phyloP scores from a whole-genome alignment of 2,888 invertebrate species.

The Scaeva pyrastri region DNA sequence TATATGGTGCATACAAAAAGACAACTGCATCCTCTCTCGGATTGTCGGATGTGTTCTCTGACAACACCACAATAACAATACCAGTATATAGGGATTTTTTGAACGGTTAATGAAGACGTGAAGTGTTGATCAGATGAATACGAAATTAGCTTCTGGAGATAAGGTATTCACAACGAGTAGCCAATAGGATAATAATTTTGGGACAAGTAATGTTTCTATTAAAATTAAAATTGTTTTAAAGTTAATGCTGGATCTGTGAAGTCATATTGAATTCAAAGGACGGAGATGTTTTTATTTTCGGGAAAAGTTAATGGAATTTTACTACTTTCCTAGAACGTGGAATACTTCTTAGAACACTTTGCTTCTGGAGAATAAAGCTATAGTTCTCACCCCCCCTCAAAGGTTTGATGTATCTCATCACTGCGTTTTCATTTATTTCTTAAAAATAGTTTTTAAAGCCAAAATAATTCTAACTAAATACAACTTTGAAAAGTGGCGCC shows the following conservation, averaged over 20 bases:
- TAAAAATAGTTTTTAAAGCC: no score
- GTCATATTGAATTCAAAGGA: neutral
- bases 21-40: slow-evolving; percentile 18
- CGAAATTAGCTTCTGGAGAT: slow-evolving; percentile 66
- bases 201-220: slow-evolving; percentile 31
- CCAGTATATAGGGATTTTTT: neutral
- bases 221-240: neutral
- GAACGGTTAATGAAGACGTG: slow-evolving; percentile 43
- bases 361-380: no score
- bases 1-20: slow-evolving; percentile 50
- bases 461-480: no score
- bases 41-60: slow-evolving; percentile 49
- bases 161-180: slow-evolving; percentile 6
- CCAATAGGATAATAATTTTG: slow-evolving; percentile 5
- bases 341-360: no score
- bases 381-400: no score
- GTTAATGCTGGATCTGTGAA: neutral
- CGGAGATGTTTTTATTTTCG: neutral
- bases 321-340: neutral
- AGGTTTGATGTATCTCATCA: no score
- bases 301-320: neutral
- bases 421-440: no score
- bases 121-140: slow-evolving; percentile 70
- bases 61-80: slow-evolving; percentile 17
- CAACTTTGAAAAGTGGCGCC: no score